Conservation (phyloP, 2,113 vertebrate species). For the Cebidichthys violaceus region DNA sequence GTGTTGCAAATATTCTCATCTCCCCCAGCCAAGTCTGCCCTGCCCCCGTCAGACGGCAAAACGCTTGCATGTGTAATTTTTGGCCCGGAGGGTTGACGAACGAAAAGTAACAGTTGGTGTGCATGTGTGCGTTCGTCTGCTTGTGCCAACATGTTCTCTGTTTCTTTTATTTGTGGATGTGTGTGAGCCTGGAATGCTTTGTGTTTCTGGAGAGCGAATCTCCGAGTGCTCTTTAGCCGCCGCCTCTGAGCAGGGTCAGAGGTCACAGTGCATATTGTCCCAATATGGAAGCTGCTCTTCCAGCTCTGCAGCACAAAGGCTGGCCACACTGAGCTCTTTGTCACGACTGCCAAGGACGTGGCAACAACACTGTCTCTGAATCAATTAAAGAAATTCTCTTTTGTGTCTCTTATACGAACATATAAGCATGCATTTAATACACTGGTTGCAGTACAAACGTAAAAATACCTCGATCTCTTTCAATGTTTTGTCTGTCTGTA, state of each 20-base stretch:
- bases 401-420: slow-evolving; percentile 43
- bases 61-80: slow-evolving; percentile 78
- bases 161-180: slow-evolving; percentile 51
- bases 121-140: slow-evolving; percentile 66
- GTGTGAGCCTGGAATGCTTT: slow-evolving; percentile 54
- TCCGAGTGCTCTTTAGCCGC: slow-evolving; percentile 44
- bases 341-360: slow-evolving; percentile 66
- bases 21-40: slow-evolving; percentile 75
- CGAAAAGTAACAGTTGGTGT: slow-evolving; percentile 78
- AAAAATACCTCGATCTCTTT: slow-evolving; percentile 21
- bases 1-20: slow-evolving; percentile 70
- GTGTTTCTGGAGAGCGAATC: slow-evolving; percentile 59
- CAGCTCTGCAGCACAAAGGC: slow-evolving; percentile 65
- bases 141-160: slow-evolving; percentile 67
- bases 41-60: slow-evolving; percentile 76
- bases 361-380: slow-evolving; percentile 57
- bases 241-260: slow-evolving; percentile 69
- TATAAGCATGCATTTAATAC: slow-evolving; percentile 12
- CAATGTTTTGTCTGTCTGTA: slow-evolving; percentile 44
- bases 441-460: slow-evolving; percentile 17
- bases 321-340: slow-evolving; percentile 77
- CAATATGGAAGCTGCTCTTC: slow-evolving; percentile 75
- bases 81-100: slow-evolving; percentile 67
- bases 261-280: slow-evolving; percentile 77
- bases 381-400: slow-evolving; percentile 59